phyloP scores from a whole-genome alignment of 1,140 invertebrate species.

The Drosophila serrata region DNA sequence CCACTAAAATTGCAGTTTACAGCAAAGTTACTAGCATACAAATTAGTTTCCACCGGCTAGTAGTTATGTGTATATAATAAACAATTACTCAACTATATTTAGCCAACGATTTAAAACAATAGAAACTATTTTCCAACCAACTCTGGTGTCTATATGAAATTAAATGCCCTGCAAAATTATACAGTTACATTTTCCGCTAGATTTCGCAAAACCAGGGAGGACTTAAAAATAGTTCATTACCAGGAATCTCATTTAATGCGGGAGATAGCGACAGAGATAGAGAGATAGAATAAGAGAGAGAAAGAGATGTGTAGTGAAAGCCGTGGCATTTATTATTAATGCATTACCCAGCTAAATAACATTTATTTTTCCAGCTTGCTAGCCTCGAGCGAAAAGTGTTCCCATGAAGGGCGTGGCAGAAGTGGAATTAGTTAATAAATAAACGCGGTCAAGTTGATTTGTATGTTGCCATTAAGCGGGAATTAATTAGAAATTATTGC shows the following conservation, averaged over 20 bases:
- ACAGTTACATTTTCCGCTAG: conserved; percentile 5
- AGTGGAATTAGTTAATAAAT: conserved; percentile 49
- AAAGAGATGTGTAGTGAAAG: conserved; percentile 2
- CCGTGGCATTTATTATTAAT: conserved; percentile 51
- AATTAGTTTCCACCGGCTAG: conserved; percentile 1
- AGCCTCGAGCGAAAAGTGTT: conserved; percentile 4
- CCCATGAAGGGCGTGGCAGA: conserved; percentile 12
- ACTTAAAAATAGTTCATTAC: conserved; percentile 27
- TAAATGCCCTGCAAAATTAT: conserved; percentile 1
- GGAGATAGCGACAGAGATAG: not conserved
- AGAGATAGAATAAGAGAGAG: not conserved
- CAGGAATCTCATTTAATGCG: conserved; percentile 2
- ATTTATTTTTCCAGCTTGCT: conserved; percentile 37
- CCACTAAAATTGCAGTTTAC: not conserved
- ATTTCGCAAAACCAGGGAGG: conserved; percentile 10
- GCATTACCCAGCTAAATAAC: conserved; percentile 39
- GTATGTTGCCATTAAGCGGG: conserved; percentile 56
- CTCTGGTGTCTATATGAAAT: not conserved
- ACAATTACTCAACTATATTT: conserved; percentile 9
- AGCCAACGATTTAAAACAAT: conserved; percentile 12
- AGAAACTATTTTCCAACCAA: not conserved
- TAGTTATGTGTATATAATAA: not conserved
- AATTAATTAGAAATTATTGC: conserved; percentile 68
- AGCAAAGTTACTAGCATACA: not conserved
- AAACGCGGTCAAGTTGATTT: conserved; percentile 60